Conservation (phyloP, 2,797 vertebrate genomes). For the Hydrophis major region DNA sequence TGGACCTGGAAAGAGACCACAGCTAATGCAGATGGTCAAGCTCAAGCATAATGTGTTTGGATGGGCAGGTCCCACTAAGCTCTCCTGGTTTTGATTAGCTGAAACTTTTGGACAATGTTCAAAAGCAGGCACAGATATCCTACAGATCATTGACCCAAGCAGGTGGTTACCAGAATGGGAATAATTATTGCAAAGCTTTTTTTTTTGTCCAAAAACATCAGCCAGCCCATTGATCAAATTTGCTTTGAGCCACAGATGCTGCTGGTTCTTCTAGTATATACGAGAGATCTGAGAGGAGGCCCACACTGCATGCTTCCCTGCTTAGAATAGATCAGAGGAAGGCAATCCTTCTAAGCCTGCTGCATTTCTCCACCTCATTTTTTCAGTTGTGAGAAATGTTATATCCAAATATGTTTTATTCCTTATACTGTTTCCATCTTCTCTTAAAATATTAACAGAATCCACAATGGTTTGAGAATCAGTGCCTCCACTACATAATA, state of each 20-base stretch:
- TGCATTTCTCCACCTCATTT: not conserved
- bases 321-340: not conserved
- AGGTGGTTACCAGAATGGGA: not conserved
- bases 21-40: not conserved
- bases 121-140: not conserved
- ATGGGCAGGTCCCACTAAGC: not conserved
- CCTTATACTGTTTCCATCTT: not conserved
- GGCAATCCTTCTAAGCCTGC: not conserved
- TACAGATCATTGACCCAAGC: not conserved
- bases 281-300: not conserved
- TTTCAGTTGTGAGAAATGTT: not conserved
- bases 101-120: not conserved
- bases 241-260: not conserved
- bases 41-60: not conserved
- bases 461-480: not conserved
- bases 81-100: not conserved
- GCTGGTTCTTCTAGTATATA: not conserved
- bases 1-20: not conserved
- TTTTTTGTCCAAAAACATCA: not conserved
- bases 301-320: not conserved
- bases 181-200: not conserved
- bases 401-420: not conserved
- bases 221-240: not conserved
- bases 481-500: not conserved
- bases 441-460: not conserved